A percentile compares a stretch with the other conserved stretches of the same genome.
Evolutionary conservation across 2,888 invertebrate genomes (phyloP).

Genomic region (Napeogenes inachia): DNA sequence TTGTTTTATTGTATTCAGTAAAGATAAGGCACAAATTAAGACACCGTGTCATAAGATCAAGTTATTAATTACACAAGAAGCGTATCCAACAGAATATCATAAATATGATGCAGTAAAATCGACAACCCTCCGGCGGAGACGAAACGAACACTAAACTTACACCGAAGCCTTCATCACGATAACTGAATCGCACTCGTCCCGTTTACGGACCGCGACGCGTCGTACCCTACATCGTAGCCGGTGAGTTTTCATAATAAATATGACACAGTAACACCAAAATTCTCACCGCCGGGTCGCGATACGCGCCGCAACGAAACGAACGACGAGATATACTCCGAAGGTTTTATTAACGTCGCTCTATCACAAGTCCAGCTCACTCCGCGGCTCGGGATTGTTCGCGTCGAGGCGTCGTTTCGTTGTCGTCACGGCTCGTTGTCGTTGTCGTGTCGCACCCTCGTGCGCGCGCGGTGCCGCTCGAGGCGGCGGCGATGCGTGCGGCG

Average conservation of each 20-base stretch:
- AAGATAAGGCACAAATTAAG: slow-evolving; percentile 52
- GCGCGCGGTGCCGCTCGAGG: slow-evolving; percentile 54
- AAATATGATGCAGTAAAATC: slow-evolving; percentile 49
- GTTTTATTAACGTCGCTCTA: too few relatives aligned
- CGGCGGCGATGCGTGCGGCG: slow-evolving; percentile 61
- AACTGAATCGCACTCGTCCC: too few relatives aligned
- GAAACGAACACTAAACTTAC: too few relatives aligned
- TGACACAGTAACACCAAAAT: too few relatives aligned
- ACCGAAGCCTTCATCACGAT: too few relatives aligned
- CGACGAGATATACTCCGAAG: too few relatives aligned
- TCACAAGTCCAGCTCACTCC: too few relatives aligned
- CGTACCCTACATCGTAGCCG: neutral
- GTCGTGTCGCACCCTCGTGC: slow-evolving; percentile 55
- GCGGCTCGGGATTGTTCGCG: too few relatives aligned
- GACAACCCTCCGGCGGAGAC: slow-evolving; percentile 52
- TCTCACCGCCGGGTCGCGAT: too few relatives aligned
- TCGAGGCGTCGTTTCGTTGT: neutral
- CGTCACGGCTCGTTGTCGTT: slow-evolving; percentile 66
- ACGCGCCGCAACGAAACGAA: too few relatives aligned
- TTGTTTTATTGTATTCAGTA: neutral
- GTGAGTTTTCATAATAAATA: too few relatives aligned
- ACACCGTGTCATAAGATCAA: slow-evolving; percentile 49
- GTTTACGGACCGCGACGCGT: too few relatives aligned
- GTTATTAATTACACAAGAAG: slow-evolving; percentile 58
- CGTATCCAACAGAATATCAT: slow-evolving; percentile 53